A percentile compares a stretch with the other conserved stretches of the same genome.
Evolutionary conservation across 2,888 invertebrate species (phyloP).

Genomic region (Amblyteles armatorius): DNA sequence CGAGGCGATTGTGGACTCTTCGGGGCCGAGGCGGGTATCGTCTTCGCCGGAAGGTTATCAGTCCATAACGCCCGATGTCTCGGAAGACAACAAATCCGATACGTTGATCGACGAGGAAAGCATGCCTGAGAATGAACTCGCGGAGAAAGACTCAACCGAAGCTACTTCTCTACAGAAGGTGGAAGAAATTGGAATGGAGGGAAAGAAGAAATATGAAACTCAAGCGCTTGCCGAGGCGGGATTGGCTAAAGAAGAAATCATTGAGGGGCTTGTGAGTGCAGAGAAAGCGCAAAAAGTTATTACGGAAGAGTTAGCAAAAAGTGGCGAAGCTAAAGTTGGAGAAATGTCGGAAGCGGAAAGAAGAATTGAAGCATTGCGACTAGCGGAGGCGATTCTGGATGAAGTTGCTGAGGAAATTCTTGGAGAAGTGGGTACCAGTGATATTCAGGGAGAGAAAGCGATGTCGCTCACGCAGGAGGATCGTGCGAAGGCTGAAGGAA

Average conservation of each 20-base stretch:
- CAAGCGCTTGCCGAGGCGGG: constrained; percentile 16
- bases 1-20: constrained; percentile 74
- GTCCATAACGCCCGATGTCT: constrained; percentile 56
- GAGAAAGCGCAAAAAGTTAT: constrained; percentile 45
- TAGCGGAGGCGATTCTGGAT: constrained; percentile 30
- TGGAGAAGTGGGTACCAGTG: constrained; percentile 26
- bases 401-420: constrained; percentile 41
- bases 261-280: constrained; percentile 30
- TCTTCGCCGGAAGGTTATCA: constrained; percentile 62
- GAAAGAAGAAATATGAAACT: constrained; percentile 31
- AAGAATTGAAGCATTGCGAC: constrained; percentile 29
- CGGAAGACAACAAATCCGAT: constrained; percentile 54
- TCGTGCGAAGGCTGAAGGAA: constrained; percentile 32
- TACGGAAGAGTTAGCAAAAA: constrained; percentile 32
- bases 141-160: constrained; percentile 4
- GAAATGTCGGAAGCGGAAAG: constrained; percentile 38
- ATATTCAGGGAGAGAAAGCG: constrained; percentile 32
- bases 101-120: constrained; percentile 31
- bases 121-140: constrained; percentile 5
- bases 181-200: constrained; percentile 27
- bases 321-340: constrained; percentile 18
- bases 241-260: constrained; percentile 19
- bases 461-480: constrained; percentile 29
- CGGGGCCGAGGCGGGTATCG: constrained; percentile 52
- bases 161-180: constrained; percentile 38